A percentile compares a stretch with the other conserved stretches of the same genome.
phyloP scores from a whole-genome alignment of 2,888 invertebrate species.

The Amiota minor region DNA sequence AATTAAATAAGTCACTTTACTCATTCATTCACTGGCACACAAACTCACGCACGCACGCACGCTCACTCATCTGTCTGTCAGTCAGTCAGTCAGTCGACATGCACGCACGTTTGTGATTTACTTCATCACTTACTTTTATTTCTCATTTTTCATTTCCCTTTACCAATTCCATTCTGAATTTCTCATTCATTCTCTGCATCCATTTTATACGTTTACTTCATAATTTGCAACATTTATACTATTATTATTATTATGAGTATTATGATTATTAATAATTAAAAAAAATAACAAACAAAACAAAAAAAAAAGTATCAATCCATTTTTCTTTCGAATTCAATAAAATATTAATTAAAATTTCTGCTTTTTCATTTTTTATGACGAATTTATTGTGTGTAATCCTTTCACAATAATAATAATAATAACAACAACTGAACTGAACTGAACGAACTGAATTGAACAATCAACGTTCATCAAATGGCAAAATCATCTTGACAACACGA shows the following conservation, averaged over 20 bases:
- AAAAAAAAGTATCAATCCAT: too few relatives aligned
- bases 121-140: neutral
- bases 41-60: constrained; percentile 1
- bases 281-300: too few relatives aligned
- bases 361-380: constrained; percentile 7
- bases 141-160: neutral
- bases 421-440: constrained; percentile 5
- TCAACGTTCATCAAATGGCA: too few relatives aligned
- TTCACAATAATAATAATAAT: constrained; percentile 36
- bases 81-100: constrained; percentile 13
- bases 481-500: neutral
- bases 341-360: constrained; percentile 28
- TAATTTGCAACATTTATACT: constrained; percentile 1
- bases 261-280: too few relatives aligned
- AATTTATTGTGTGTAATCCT: constrained; percentile 13
- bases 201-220: neutral
- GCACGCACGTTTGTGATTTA: neutral
- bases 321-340: neutral
- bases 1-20: constrained; percentile 17
- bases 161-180: neutral
- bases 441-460: neutral
- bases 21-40: neutral
- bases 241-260: too few relatives aligned
- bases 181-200: too few relatives aligned
- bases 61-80: neutral